Percentiles rank a stretch among this genome's conserved stretches.
phyloP scores from a whole-genome alignment of 2,888 invertebrate genomes.

The Diloba caeruleocephala region DNA sequence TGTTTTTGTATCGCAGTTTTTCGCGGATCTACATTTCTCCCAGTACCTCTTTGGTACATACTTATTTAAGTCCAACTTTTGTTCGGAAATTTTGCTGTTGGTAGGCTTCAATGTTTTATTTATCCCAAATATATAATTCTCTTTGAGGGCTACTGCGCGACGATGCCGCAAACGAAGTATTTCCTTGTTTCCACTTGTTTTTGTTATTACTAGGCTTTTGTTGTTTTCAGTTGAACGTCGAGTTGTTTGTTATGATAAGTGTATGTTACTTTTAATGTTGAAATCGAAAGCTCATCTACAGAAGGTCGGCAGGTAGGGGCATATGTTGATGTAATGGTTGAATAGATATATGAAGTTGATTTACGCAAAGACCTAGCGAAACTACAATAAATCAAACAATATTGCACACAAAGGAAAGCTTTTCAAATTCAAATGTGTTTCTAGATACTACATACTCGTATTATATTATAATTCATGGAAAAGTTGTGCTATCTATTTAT shows the following conservation, averaged over 20 bases:
- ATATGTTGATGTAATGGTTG: no score
- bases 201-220: conserved; percentile 24
- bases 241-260: conserved; percentile 15
- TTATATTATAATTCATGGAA: no score
- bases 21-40: no score
- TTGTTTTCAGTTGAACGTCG: conserved; percentile 13
- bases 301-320: not conserved
- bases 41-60: not conserved
- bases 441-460: no score
- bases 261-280: conserved; percentile 11
- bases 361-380: no score
- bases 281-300: not conserved
- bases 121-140: conserved; percentile 30
- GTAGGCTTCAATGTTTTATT: conserved; percentile 14
- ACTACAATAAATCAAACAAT: no score
- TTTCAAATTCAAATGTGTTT: no score
- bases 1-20: no score
- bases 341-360: no score
- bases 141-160: conserved; percentile 7
- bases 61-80: not conserved
- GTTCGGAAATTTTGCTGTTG: conserved; percentile 8
- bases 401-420: no score
- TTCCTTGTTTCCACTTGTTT: not conserved
- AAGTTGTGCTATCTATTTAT: no score
- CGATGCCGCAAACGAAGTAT: conserved; percentile 8